Percentiles rank a stretch among this genome's conserved stretches.
Conservation (phyloP, 2,113 vertebrate genomes). For the Bothrops jararaca region DNA sequence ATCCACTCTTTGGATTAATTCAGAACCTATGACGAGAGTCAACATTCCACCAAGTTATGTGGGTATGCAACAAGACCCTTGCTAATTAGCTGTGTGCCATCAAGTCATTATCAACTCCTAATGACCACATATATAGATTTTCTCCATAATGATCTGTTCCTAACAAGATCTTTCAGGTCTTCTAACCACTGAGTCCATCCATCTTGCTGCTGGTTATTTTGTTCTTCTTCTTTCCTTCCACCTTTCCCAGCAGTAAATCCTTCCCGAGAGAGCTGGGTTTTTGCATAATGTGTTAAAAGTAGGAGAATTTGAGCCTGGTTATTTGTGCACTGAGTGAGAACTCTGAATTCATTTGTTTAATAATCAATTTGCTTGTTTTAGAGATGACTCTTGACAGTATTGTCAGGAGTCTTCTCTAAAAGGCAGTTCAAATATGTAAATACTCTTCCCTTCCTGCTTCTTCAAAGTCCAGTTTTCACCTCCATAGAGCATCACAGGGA, state of each 20-base stretch:
- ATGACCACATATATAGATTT: background rate
- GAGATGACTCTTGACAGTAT: background rate
- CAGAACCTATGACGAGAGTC: background rate
- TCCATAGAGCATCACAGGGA: background rate
- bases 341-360: background rate
- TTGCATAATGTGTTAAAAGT: background rate
- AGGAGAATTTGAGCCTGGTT: background rate
- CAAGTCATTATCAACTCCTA: background rate
- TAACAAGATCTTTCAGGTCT: background rate
- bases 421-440: background rate
- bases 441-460: background rate
- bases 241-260: background rate
- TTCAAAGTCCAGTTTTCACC: background rate
- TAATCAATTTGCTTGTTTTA: background rate
- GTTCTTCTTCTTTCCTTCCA: background rate
- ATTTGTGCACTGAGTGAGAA: background rate
- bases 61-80: background rate
- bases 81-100: background rate
- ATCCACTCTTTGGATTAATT: background rate
- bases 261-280: background rate
- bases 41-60: background rate
- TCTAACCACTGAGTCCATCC: background rate
- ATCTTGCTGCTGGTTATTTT: background rate
- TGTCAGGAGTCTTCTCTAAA: background rate
- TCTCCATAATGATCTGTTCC: background rate